Evolutionary conservation across 2,888 invertebrate genomes (phyloP), one percentile per base, ranked within the genome.

Genomic region (Megastigmus dorsalis): DNA sequence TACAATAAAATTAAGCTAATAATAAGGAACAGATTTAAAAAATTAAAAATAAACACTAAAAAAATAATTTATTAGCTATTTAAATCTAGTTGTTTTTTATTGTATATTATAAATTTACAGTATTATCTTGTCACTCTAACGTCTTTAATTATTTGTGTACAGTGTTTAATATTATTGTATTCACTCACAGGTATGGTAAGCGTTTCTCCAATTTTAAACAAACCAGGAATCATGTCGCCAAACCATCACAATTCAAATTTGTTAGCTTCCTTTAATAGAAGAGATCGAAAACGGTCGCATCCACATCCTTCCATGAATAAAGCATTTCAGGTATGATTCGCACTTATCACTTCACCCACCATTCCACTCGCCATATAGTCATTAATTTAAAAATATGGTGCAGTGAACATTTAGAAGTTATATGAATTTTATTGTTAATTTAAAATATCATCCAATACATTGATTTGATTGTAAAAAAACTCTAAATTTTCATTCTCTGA

Each of bases 271-370:
- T 87, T 85, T 20, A 86, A 81, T 86, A 89, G 81, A 83, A 89
- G 86, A 77, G 89, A 88, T 80, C 88, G 91, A 33, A 90, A 92
- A 81, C 89, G 89, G 66, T 90, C 90, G 28, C 90, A 90, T 85
- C 90, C 91, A 69, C 91, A 91, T 80, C 89, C 91, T 63, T 86
- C 90, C 66, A 90, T 90, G 82, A 91, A 90, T 82, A 90, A 90
- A 79, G 89, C 90, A 74, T 91, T 90, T 88, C 90, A 90, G 79
- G 92, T 92, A 86, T 84, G 86, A 38, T 62, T 43, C 59, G 6
- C 15, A 43, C 23, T 73, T 18, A 55, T 59, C 4, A 69, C 71
- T 67, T 74, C 13, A 43, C 68, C 75, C 59, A 18, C 68, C 54
- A 65, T 65, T 18, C 10, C 20, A 33, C 36, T 33, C 10, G 15